phyloP scores from a whole-genome alignment of 1,140 invertebrate species.

The Forficula auricularia region DNA sequence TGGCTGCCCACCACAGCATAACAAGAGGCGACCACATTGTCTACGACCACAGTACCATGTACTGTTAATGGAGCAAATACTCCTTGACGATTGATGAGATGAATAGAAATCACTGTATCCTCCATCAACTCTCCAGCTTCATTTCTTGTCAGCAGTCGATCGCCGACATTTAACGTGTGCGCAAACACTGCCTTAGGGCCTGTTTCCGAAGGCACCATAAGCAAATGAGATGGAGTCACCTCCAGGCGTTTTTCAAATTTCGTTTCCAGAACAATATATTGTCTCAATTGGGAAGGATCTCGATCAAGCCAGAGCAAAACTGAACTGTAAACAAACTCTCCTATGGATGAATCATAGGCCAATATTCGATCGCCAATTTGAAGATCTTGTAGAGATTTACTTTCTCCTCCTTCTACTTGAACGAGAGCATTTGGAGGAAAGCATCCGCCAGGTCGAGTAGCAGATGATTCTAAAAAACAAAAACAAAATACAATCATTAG shows the following conservation, averaged over 20 bases:
- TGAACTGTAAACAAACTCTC: conserved; percentile 57
- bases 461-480: conserved; percentile 65
- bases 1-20: conserved; percentile 83
- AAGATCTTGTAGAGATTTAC: conserved; percentile 41
- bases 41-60: conserved; percentile 73
- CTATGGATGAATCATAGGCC: conserved; percentile 41
- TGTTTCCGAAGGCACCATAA: conserved; percentile 24
- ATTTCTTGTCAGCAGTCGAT: conserved; percentile 29
- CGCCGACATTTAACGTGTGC: conserved; percentile 32
- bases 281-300: conserved; percentile 40
- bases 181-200: conserved; percentile 36
- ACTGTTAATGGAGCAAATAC: conserved; percentile 79
- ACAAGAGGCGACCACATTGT: conserved; percentile 81
- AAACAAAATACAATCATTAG: too few relatives aligned
- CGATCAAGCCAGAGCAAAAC: conserved; percentile 81
- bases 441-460: conserved; percentile 61
- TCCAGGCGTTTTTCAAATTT: conserved; percentile 48
- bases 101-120: conserved; percentile 43
- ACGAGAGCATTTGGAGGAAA: conserved; percentile 50
- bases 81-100: conserved; percentile 40
- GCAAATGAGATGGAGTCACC: conserved; percentile 70
- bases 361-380: conserved; percentile 61
- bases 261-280: conserved; percentile 55
- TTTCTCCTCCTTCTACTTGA: conserved; percentile 30
- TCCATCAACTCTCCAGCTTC: conserved; percentile 32